Evolutionary conservation across 2,797 vertebrate genomes (phyloP).

Genomic region (Ficedula albicollis): DNA sequence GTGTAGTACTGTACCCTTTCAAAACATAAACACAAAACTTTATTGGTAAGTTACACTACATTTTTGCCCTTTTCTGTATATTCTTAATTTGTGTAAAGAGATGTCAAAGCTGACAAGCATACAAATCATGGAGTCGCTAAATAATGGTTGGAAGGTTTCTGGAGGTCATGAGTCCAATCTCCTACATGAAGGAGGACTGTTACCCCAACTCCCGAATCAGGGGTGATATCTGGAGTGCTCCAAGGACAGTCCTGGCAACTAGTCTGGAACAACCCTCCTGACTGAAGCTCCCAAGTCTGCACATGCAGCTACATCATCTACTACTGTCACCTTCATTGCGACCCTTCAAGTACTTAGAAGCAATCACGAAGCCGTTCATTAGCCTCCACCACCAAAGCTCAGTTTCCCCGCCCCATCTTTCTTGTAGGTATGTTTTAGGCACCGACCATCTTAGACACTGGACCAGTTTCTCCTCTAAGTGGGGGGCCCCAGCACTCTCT

Average conservation of each 20-base stretch:
- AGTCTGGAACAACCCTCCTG: background rate
- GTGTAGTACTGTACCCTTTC: background rate
- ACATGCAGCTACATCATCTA: background rate
- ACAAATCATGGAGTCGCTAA: background rate
- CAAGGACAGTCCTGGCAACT: background rate
- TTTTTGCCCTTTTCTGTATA: background rate
- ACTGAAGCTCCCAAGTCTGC: background rate
- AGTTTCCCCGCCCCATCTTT: background rate
- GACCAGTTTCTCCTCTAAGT: background rate
- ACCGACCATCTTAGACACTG: rapidly evolving
- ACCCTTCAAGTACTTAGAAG: background rate
- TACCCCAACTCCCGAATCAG: background rate
- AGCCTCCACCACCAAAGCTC: background rate
- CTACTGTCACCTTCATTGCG: rapidly evolving
- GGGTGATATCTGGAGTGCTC: background rate
- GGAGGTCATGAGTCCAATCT: background rate
- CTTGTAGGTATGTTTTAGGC: background rate
- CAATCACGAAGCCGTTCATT: background rate
- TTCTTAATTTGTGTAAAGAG: background rate
- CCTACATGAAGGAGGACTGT: background rate
- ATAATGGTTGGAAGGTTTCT: background rate
- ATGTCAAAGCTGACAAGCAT: background rate
- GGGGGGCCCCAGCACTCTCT: rapidly evolving
- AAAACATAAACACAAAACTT: background rate
- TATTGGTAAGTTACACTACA: background rate